Evolutionary conservation across 2,888 invertebrate species (phyloP).

Genomic region (Euphydryas editha): DNA sequence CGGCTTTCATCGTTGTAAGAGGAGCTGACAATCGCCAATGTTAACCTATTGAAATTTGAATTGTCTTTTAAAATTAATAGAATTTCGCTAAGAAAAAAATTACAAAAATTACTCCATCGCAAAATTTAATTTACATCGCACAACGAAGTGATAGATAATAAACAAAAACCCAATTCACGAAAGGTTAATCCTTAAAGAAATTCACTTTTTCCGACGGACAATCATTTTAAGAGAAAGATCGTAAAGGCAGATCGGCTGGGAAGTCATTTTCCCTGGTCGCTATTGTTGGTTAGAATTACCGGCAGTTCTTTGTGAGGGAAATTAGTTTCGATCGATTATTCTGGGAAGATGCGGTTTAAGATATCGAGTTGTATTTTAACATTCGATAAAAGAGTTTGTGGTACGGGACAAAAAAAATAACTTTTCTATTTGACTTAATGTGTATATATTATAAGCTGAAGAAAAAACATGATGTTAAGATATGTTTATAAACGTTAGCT

Average conservation of each 20-base stretch:
- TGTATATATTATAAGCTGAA: too few species aligned
- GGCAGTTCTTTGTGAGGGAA: conserved; percentile 39
- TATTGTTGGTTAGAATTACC: conserved; percentile 44
- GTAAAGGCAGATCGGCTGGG: conserved; percentile 21
- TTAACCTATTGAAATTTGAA: too few species aligned
- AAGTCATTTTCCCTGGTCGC: conserved; percentile 43
- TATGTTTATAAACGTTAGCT: too few species aligned
- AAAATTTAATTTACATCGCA: background rate
- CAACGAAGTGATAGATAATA: background rate
- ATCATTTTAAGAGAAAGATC: conserved; percentile 9
- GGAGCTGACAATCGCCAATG: too few species aligned
- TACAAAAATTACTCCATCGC: background rate
- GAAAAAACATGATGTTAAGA: too few species aligned
- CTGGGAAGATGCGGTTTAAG: background rate
- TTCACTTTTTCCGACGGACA: conserved; percentile 6
- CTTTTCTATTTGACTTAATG: too few species aligned
- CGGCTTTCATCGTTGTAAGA: too few species aligned
- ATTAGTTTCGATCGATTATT: conserved; percentile 44
- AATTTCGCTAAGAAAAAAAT: too few species aligned
- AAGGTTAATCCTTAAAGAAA: conserved; percentile 15
- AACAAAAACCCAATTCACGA: background rate
- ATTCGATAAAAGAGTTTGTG: background rate
- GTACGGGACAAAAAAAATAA: too few species aligned
- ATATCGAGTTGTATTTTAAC: background rate
- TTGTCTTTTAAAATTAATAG: too few species aligned